These are phyloP conservation scores for Megaustenia siamemsis DNA, from an alignment of 2,888 invertebrate genomes.

Conservation along the genomic window DNA sequence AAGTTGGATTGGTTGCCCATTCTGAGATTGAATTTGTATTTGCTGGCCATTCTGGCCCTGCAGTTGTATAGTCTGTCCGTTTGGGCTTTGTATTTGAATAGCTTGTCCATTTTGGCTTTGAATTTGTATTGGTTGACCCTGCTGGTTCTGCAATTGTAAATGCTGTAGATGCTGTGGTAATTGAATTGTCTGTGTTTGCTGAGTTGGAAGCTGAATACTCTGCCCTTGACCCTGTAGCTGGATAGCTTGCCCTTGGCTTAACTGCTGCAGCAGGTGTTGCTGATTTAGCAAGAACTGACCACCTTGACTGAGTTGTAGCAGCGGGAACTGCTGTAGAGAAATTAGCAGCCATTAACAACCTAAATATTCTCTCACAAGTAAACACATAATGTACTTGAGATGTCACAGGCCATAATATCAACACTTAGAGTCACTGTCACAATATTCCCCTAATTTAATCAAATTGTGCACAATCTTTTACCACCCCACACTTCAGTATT, in stretches of 20 bases:
- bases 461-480: too few relatives aligned
- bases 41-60: conserved; percentile 76
- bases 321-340: conserved; percentile 43
- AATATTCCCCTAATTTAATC: too few relatives aligned
- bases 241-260: conserved; percentile 47
- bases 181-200: conserved; percentile 60
- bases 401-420: too few relatives aligned
- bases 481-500: too few relatives aligned
- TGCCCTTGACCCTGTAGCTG: conserved; percentile 51
- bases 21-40: conserved; percentile 56
- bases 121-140: conserved; percentile 85
- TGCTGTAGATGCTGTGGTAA: conserved; percentile 58
- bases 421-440: too few relatives aligned
- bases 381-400: too few relatives aligned
- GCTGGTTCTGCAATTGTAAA: conserved; percentile 59
- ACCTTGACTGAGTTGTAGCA: conserved; percentile 47
- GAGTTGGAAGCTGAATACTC: conserved; percentile 45
- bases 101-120: conserved; percentile 81
- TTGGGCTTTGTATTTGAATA: conserved; percentile 57
- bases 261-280: conserved; percentile 48
- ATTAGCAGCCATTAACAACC: background rate
- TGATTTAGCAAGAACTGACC: conserved; percentile 54
- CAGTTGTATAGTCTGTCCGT: conserved; percentile 80
- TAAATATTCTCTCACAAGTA: background rate
- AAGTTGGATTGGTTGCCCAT: conserved; percentile 57